A percentile compares a stretch with the other conserved stretches of the same genome.
These are phyloP conservation scores for Cephus pygmeus DNA, from an alignment of 2,888 invertebrate genomes.

Conservation along the genomic window DNA sequence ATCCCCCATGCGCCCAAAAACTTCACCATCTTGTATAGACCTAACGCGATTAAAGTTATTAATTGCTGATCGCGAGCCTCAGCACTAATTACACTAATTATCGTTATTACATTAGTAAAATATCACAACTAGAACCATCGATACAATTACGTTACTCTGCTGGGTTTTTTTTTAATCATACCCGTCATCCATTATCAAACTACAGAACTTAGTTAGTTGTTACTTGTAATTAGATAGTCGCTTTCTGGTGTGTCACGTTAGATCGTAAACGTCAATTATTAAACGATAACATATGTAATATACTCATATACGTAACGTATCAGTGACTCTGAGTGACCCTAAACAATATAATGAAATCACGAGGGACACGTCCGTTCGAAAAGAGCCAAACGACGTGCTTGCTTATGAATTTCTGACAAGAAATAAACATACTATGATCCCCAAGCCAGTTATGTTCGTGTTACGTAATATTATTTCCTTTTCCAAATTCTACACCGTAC, in stretches of 20 bases:
- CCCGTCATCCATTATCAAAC: slow-evolving; percentile 17
- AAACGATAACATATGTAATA: slow-evolving; percentile 16
- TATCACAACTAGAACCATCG: slow-evolving; percentile 65
- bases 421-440: neutral
- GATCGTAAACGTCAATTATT: slow-evolving; percentile 20
- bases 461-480: neutral
- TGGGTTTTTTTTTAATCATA: slow-evolving; percentile 8
- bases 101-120: slow-evolving; percentile 53
- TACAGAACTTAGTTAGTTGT: slow-evolving; percentile 8
- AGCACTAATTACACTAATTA: slow-evolving; percentile 20
- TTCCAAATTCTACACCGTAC: neutral
- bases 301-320: neutral
- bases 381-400: neutral
- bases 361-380: neutral
- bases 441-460: neutral
- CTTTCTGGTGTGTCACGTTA: slow-evolving; percentile 32
- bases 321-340: neutral
- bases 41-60: neutral
- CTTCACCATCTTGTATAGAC: neutral
- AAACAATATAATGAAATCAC: neutral
- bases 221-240: slow-evolving; percentile 19
- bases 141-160: slow-evolving; percentile 53
- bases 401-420: neutral
- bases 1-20: neutral
- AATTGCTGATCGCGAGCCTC: neutral